Evolutionary conservation across 2,888 invertebrate genomes (phyloP), one percentile per base, ranked within the genome.

Genomic region (Acrobasis consociella): DNA sequence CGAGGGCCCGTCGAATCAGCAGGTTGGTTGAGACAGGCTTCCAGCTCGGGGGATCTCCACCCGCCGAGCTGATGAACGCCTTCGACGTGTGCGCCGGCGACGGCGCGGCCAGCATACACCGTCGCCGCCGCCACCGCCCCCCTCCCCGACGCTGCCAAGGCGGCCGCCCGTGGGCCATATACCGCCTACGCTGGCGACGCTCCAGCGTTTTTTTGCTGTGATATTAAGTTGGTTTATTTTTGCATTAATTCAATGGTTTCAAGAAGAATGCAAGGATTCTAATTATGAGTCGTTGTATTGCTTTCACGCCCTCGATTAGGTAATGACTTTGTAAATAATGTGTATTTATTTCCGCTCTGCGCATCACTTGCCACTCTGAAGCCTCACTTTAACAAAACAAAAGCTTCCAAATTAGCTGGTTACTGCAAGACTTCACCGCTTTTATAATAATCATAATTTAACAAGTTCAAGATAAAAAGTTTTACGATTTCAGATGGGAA

Each of bases 121-220:
- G 62, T 63, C 56, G 56, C 60, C 63, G 42, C 52, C 63, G 63
- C 62, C 53, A 22, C 42, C 50, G 17, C 46, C 58, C 22, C 38
- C 51, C 8, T 49, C 60, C 16, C 9, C 38, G 15, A 22, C 17
- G 38, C 13, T 15, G 68, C 62, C 73, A 68, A 73, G 49, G 63
- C 64, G 66, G 63, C 65, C 62, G 63, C 39, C 16, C 58, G 39
- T 16, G 55, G 22, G 37, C 50, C 62, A 60, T 64, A 55, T 60
- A 60, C 65, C 62, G 60, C 65, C 62, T 59, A 62, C 61, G 60
- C 66, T 71, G 71, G 72, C 66, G 69, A 71, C 79, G 78, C 81
- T 83, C 82, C 77, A 76, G 76, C 75, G 80, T 84, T 87, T 85
- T 76, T 84, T 83, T 87, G 84, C 91, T 91, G 91, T 91, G 91